Evolutionary conservation across 2,888 invertebrate genomes (phyloP), one percentile per base, ranked within the genome.

Genomic region (Perithous albicinctus): DNA sequence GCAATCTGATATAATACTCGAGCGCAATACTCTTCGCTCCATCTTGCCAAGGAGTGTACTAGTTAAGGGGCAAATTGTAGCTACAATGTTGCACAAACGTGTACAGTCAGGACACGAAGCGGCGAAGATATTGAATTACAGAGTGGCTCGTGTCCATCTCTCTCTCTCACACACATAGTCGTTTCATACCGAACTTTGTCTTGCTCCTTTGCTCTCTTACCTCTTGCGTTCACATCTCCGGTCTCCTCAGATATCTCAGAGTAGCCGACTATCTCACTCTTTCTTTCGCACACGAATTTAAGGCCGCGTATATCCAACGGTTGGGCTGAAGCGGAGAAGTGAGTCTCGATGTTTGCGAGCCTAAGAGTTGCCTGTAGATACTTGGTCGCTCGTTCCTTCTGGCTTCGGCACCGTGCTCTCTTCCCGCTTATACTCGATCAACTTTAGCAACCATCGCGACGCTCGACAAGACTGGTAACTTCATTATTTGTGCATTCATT

Each of bases 21-120:
- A 7, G 32, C 43, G 15, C 26, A 26, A 63, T 18, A 29, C 18
- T 7, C 18, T 41, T 69, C 63, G 46, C 23, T 46, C 32, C 84
- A 77, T 79, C 84, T 63, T 61, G 64, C 64, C 29, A 3, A 70
- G 23, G 86, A 85, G 79, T 86, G 85, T 86, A 87, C 59, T 7
- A 23, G 32, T 18, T 32, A 59, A 86, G 82, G 82, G 85, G 87
- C 87, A 90, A 89, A 90, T 89, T 88, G 86, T 85, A 83, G 84
- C 83, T 87, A 89, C 88, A 90, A 89, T 90, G 88, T 90, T 88
- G 89, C 86, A 80, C 48, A 84, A 82, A 85, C 86, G 77, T 75
- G 88, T 90, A 90, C 88, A 89, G 87, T 86, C 87, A 8, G 51
- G 7, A 18, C 46, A 85, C 86, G 61, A 88, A 74, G 29, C 64